Evolutionary conservation across 1,140 invertebrate species (phyloP), one percentile per base, ranked within the genome.

Genomic region (Dreissena polymorpha): DNA sequence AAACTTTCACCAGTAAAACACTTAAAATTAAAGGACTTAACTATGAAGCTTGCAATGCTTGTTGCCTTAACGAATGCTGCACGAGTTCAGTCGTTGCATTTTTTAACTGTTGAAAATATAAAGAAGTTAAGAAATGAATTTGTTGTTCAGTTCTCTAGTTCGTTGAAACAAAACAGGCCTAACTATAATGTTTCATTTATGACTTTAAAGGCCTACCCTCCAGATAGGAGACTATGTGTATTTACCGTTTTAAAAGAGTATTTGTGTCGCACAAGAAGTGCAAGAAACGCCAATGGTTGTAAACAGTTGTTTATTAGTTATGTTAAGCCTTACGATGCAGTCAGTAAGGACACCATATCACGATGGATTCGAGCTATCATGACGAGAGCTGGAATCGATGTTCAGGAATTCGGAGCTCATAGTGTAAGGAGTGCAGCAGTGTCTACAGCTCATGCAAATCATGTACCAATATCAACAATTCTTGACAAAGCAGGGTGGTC

Each of bases 271-370:
- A 74, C n/a, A 7, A 27, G 5, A 57, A 10, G n/a, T 74, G 21
- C 29, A 21, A 29, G 0, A 16, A 25, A 10, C 0, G 8, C 16
- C 57, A 10, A 60, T n/a, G n/a, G n/a, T n/a, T n/a, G n/a, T n/a
- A n/a, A n/a, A n/a, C n/a, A n/a, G 14, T 16, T 74, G n/a, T 73
- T 73, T 14, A 60, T 74, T 39, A 74, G 51, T 74, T 74, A 21
- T 74, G 0, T 27, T 10, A 74, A 60, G 13, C 23, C 21, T 5
- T n/a, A 60, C 23, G 10, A 63, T 23, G 3, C 39, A 53, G 6
- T 72, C 8, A 18, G 29, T 53, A 0, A 39, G 10, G 39, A 72
- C 16, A 74, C 72, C 1, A 74, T 57, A 25, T 0, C 53, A 57
- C 55, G 72, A 74, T 74, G 57, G 53, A 8, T 74, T n/a, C 10